phyloP scores from a whole-genome alignment of 2,888 invertebrate species.

The Parnassius apollo region DNA sequence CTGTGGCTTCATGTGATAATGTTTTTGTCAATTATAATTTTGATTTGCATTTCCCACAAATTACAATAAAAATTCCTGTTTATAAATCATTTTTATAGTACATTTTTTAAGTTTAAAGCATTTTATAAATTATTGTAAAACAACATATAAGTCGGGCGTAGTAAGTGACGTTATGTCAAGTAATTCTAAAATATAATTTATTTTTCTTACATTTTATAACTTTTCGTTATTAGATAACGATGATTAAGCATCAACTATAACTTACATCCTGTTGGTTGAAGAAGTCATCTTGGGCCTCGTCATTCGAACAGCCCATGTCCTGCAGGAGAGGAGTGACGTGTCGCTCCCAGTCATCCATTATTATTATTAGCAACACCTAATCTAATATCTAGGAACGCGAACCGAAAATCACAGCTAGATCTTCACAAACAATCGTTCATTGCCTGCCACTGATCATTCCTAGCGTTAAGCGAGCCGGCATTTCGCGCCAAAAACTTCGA shows the following conservation, averaged over 20 bases:
- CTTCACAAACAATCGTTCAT: conserved; percentile 64
- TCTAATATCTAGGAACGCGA: conserved; percentile 43
- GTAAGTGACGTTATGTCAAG: too few relatives aligned
- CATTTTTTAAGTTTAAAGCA: too few relatives aligned
- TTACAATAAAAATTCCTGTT: too few relatives aligned
- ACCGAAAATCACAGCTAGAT: conserved; percentile 59
- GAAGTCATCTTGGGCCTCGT: conserved; percentile 80
- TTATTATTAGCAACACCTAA: conserved; percentile 50
- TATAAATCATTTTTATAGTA: too few relatives aligned
- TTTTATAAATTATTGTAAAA: too few relatives aligned
- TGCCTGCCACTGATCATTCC: conserved; percentile 45
- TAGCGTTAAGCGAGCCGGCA: conserved; percentile 35
- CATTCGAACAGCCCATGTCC: conserved; percentile 79
- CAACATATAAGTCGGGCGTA: too few relatives aligned
- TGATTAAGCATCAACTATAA: conserved; percentile 34
- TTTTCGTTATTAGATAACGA: background rate
- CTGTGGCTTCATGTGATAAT: too few relatives aligned
- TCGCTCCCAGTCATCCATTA: conserved; percentile 83
- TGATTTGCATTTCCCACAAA: too few relatives aligned
- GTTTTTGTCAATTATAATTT: too few relatives aligned
- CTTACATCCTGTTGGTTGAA: conserved; percentile 83
- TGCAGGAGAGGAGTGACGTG: conserved; percentile 81
- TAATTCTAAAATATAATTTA: too few relatives aligned
- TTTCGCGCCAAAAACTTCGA: conserved; percentile 77
- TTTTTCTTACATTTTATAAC: too few relatives aligned